Base-by-base conservation (phyloP, 2,888 invertebrate genomes). In the Taphrorychus bicolor region DNA sequence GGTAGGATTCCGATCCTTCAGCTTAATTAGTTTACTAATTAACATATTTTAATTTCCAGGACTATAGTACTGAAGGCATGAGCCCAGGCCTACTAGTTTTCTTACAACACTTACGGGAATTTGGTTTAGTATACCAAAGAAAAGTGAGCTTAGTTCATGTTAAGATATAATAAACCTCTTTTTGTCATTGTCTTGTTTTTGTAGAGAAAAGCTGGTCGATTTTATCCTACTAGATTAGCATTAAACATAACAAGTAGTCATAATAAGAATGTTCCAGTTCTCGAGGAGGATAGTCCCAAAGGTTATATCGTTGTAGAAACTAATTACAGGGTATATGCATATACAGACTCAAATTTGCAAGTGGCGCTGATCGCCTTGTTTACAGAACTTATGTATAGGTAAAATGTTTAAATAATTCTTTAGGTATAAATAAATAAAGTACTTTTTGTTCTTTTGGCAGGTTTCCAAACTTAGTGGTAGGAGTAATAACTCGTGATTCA, bases 301-400 rank as follows among this genome's bases (percentile, higher is more conserved):
- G 95, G 97, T 11, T 96, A 94, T 83, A 91, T 99, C 73, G 85
- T 99, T 52, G 94, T 97, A 18, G 98, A 99, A 86, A 99, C 98
- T 58, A 99, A 98, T 86, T 93, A 91, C 81, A 85, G 96, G 75
- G 90, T 98, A 11, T 98, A 98, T 82, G 98, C 98, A 0, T 99
- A 99, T 82, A 97, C 98, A 45, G 91, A 93, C 84, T 92, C 92
- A 68, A 91, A 91, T 77, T 87, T 98, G 65, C 96, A 98, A 85
- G 93, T 97, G 45, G 96, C 98, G 11, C 85, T 99, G 70, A 85
- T 98, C 22, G 95, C 94, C 0, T 86, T 98, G 2, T 98, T 98
- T 82, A 94, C 95, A 16, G 95, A 97, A 82, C 87, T 97, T 77
- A 84, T 95, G 61, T 97, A 96, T 83, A 90, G 93, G 92, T 91